phyloP scores from a whole-genome alignment of 1,140 invertebrate genomes.

The Apis florea region DNA sequence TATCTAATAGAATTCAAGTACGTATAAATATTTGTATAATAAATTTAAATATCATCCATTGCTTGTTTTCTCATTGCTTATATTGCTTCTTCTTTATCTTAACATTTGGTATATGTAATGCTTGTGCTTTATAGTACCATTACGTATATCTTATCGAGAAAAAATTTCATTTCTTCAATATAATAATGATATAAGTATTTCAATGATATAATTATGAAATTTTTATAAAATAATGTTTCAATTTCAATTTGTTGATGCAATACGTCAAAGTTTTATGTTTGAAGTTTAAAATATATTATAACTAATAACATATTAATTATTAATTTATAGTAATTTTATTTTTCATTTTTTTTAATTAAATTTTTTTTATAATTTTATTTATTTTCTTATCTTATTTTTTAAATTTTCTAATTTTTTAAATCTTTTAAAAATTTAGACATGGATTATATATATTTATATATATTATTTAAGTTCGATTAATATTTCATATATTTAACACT shows the following conservation, averaged over 20 bases:
- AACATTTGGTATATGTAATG: conserved; percentile 69
- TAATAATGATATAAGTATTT: conserved; percentile 1
- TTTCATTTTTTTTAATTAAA: background rate
- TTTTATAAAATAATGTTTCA: conserved; percentile 29
- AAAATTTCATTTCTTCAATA: conserved; percentile 10
- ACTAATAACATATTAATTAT: background rate
- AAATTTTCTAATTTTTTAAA: background rate
- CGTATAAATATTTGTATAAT: conserved; percentile 45
- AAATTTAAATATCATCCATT: conserved; percentile 64
- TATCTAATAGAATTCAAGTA: conserved; percentile 76
- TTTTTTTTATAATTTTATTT: conserved; percentile 12
- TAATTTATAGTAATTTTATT: background rate
- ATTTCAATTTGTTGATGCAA: background rate
- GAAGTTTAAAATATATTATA: background rate
- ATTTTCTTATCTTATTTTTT: conserved; percentile 27
- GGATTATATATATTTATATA: conserved; percentile 7
- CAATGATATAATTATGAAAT: background rate
- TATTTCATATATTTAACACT: conserved; percentile 21
- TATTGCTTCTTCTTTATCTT: conserved; percentile 67
- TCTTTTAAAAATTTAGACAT: background rate
- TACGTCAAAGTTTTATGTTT: background rate
- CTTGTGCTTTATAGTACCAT: conserved; percentile 69
- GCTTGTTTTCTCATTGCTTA: conserved; percentile 70
- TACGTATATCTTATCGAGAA: conserved; percentile 59
- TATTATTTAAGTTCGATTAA: conserved; percentile 6